Base-by-base conservation (phyloP, 1,140 invertebrate genomes). In the Neomicropteryx cornuta region DNA sequence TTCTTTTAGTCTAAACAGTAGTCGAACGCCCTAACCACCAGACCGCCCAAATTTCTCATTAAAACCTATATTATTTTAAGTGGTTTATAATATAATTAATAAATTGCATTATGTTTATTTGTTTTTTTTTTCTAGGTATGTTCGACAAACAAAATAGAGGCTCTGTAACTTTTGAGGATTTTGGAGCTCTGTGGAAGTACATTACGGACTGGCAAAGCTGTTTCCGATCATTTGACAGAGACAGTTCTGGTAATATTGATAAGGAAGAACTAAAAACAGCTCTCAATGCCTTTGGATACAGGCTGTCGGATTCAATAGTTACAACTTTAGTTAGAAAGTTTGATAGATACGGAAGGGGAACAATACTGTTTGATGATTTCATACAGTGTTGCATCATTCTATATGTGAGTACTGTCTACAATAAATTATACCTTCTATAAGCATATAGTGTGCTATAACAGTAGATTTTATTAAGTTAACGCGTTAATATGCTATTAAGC, bases 171-270 rank as follows among this genome's bases (percentile, higher is more conserved):
- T 98, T 97, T 68, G 81, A 94, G 50, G 94, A 97, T 61, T 98
- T 98, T 68, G 79, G 83, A 27, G 81, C 87, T 5, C 62, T 99
- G 1, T 98, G 94, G 95, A 95, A 97, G 58, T 99, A 98, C 65
- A 87, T 97, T 0, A 91, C 85, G n/a, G 90, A 97, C 55, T 99
- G 95, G 93, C 90, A 96, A 60, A 83, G 83, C 46, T 96, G 91
- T 57, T 99, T 98, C 65, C 75, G 87, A 36, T 84, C 81, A 2
- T 98, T 95, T 64, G 95, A 99, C 59, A 70, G 82, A 21, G 95
- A 99, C 53, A 87, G 84, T 54, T 96, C 89, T 11, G 93, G 94
- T n/a, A 90, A 90, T 49, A 98, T 99, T 46, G 92, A 97, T 62
- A 79, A 76, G 52, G 67, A 76, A 39, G 95, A 99, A 69, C 59